phyloP scores from a whole-genome alignment of 2,888 invertebrate genomes.

The Coremacera marginata region DNA sequence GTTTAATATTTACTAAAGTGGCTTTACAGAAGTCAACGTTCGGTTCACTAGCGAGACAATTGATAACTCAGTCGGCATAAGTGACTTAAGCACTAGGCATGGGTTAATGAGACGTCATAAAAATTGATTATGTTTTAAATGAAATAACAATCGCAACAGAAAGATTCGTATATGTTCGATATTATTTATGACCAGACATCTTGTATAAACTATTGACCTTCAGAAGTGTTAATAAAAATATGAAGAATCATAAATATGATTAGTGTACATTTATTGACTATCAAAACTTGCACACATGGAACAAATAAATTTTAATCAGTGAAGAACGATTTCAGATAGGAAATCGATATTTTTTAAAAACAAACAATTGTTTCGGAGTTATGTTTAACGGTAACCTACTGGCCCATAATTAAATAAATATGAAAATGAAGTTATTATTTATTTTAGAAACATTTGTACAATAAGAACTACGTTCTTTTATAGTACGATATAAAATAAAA shows the following conservation, averaged over 20 bases:
- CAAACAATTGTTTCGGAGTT: too few species aligned
- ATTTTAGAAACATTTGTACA: too few species aligned
- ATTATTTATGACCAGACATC: neutral
- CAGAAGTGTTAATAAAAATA: neutral
- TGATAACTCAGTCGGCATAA: neutral
- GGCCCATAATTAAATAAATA: too few species aligned
- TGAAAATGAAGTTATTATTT: too few species aligned
- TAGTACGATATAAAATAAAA: too few species aligned
- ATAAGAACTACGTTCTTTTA: too few species aligned
- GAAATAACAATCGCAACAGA: slow-evolving; percentile 2
- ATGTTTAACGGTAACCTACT: too few species aligned
- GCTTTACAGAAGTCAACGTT: neutral
- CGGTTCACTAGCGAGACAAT: neutral
- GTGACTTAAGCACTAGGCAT: neutral
- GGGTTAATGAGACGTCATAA: slow-evolving; percentile 1
- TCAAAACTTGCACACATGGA: too few species aligned
- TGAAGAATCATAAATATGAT: neutral
- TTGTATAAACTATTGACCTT: neutral
- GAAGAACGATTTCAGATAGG: too few species aligned
- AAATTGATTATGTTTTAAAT: slow-evolving; percentile 15
- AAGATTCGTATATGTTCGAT: neutral
- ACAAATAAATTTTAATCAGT: too few species aligned
- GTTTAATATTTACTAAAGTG: neutral
- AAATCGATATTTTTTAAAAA: too few species aligned
- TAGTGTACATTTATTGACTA: too few species aligned